A percentile compares a stretch with the other conserved stretches of the same genome.
Evolutionary conservation across 2,797 vertebrate genomes (phyloP).

Genomic region (Sebastes kiyomatsui): DNA sequence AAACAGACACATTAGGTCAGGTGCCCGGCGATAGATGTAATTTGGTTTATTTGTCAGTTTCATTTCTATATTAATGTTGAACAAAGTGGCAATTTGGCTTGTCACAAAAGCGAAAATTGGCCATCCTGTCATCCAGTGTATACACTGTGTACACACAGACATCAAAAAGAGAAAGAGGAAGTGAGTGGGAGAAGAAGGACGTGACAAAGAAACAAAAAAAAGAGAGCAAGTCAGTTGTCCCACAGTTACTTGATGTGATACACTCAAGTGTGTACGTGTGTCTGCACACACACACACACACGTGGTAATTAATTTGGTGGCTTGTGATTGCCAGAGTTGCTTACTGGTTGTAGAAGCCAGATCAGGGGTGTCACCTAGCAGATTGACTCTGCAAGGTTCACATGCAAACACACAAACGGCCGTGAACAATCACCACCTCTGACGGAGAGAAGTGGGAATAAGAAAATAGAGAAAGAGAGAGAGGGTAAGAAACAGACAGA

Average conservation of each 20-base stretch:
- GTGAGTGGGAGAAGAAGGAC: neutral
- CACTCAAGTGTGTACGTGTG: neutral
- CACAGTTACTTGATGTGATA: neutral
- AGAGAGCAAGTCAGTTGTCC: neutral
- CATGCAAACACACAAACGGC: conserved; percentile 2
- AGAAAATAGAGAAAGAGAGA: neutral
- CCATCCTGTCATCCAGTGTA: neutral
- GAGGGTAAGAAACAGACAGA: neutral
- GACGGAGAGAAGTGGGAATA: neutral
- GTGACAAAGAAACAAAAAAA: neutral
- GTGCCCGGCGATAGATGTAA: neutral
- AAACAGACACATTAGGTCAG: neutral
- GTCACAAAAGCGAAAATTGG: neutral
- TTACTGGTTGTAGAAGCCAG: conserved; percentile 89
- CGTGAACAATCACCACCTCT: neutral
- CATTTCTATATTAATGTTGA: neutral
- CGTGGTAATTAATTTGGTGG: conserved; percentile 95
- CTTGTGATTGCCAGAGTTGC: conserved; percentile 96
- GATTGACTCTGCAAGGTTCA: conserved; percentile 85
- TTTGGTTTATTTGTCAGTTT: neutral
- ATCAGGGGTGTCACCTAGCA: conserved; percentile 94
- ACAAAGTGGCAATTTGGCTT: neutral
- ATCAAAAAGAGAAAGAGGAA: neutral
- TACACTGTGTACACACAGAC: neutral
- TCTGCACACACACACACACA: neutral